Conservation (phyloP, 2,888 invertebrate genomes). For the Lasioglossum villosulum region DNA sequence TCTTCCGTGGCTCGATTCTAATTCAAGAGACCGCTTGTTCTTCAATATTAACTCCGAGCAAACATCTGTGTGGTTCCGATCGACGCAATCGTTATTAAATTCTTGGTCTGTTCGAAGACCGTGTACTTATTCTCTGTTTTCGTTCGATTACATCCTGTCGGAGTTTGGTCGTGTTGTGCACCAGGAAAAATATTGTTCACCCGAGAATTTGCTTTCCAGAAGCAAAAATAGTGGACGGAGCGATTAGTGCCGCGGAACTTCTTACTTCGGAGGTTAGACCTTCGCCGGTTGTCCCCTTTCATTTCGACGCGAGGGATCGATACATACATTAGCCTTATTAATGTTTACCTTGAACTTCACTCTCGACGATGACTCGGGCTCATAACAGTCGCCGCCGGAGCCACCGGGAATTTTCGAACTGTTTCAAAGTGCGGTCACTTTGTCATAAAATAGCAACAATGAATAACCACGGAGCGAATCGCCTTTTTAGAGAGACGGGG, state of each 20-base stretch:
- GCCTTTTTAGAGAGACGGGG: background rate
- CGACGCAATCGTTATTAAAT: background rate
- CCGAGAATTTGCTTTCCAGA: background rate
- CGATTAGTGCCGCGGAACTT: background rate
- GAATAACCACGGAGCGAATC: background rate
- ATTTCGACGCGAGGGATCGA: constrained; percentile 28
- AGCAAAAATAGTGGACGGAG: background rate
- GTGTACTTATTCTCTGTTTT: background rate
- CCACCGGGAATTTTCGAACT: background rate
- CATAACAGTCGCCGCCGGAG: constrained; percentile 13
- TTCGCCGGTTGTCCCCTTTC: background rate
- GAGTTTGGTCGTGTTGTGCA: background rate
- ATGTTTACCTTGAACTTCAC: constrained; percentile 53
- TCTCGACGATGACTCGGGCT: constrained; percentile 22
- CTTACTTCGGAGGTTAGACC: background rate
- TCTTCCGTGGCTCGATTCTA: background rate
- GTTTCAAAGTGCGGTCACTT: background rate
- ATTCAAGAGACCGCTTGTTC: background rate
- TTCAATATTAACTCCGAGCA: background rate
- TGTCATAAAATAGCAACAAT: background rate
- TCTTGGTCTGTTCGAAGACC: background rate
- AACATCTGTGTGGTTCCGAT: background rate
- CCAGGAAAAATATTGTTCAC: background rate
- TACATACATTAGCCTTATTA: constrained; percentile 44
- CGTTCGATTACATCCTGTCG: background rate